These are phyloP conservation scores for Setophaga coronata DNA, from an alignment of 2,113 vertebrate species.

Conservation along the genomic window DNA sequence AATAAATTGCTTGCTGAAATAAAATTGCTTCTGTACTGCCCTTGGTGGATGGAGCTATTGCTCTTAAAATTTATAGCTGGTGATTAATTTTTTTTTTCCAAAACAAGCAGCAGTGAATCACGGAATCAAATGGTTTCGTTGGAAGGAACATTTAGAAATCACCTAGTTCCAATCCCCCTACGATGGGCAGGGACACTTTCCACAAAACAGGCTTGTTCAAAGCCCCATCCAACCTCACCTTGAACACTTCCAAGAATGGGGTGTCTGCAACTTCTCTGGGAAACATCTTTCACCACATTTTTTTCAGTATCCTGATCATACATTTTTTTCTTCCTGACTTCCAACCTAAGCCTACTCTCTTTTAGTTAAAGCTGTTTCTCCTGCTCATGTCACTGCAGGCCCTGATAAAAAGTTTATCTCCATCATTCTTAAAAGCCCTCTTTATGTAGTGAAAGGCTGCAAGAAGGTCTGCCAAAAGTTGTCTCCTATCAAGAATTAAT, in stretches of 20 bases:
- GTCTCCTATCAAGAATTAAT: neutral
- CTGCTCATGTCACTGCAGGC: accelerated
- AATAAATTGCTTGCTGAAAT: neutral
- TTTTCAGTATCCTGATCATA: accelerated
- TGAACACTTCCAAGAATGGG: neutral
- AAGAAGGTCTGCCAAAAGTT: accelerated
- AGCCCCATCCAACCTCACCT: neutral
- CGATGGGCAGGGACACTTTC: accelerated
- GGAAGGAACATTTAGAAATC: neutral
- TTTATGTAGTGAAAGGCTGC: neutral
- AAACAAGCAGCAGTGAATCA: neutral
- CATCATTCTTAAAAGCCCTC: neutral
- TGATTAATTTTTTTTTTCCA: neutral
- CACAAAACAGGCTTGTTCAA: neutral
- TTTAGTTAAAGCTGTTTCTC: neutral
- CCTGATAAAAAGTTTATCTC: neutral
- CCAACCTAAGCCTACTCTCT: neutral
- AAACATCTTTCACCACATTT: neutral
- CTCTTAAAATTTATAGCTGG: neutral
- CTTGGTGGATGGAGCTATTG: neutral
- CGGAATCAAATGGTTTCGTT: neutral
- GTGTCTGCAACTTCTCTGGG: neutral
- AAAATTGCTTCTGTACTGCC: neutral
- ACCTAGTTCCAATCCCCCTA: neutral
- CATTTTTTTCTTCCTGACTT: neutral